Conservation (phyloP, 2,888 invertebrate genomes). For the Apamea epomidion region DNA sequence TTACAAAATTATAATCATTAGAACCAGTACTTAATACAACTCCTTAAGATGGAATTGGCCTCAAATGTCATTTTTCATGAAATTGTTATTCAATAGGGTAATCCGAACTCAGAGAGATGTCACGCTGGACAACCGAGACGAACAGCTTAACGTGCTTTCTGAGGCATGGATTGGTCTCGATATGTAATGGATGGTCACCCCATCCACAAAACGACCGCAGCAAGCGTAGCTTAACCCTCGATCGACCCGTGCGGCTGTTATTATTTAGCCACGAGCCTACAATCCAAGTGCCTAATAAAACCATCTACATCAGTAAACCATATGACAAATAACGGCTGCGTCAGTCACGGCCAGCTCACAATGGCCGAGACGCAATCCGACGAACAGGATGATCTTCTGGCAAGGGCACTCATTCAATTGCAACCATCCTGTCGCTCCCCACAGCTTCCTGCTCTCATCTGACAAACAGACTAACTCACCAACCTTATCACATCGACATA, state of each 20-base stretch:
- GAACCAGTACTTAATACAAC: too few species aligned
- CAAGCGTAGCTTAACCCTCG: neutral
- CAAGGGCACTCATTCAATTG: constrained; percentile 87
- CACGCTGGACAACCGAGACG: neutral
- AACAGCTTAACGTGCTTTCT: neutral
- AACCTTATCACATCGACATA: constrained; percentile 62
- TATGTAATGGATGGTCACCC: neutral
- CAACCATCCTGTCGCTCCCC: constrained; percentile 83
- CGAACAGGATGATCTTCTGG: constrained; percentile 80
- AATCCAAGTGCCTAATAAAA: neutral
- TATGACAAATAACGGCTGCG: constrained; percentile 8
- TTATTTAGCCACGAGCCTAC: neutral
- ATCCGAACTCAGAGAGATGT: too few species aligned
- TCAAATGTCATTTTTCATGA: too few species aligned
- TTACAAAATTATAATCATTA: too few species aligned
- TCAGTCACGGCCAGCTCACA: constrained; percentile 64
- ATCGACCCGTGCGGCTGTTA: neutral
- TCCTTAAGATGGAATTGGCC: too few species aligned
- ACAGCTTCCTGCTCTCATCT: constrained; percentile 74
- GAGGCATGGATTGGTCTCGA: neutral
- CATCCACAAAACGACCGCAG: neutral
- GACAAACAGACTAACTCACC: constrained; percentile 21
- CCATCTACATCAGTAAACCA: neutral
- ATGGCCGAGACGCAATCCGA: constrained; percentile 55
- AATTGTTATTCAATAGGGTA: too few species aligned